Base-by-base conservation (phyloP, 2,797 vertebrate species). In the Hydrophis major region DNA sequence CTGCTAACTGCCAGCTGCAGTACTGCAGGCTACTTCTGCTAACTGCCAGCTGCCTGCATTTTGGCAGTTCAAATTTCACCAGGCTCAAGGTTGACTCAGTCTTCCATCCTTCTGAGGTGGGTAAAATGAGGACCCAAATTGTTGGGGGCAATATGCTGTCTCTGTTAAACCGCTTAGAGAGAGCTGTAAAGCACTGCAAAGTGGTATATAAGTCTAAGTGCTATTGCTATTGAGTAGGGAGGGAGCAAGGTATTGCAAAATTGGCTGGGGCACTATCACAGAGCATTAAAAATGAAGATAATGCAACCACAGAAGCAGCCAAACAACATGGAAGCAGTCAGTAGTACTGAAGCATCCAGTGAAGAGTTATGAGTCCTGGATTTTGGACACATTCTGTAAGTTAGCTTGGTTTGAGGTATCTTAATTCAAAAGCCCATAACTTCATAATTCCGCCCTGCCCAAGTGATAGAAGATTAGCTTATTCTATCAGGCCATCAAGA, bases 361-460 rank as follows among this genome's bases (percentile, higher is more conserved):
- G 12, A n/a, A n/a, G 28, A 66, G 4, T n/a, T 66, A 66, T 66
- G 63, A 11, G 28, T 66, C 28, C 5, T 5, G 12, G 63, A 66
- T 66, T 66, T 66, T n/a, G 63, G 63, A n/a, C 12, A 14, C 63
- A n/a, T 66, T 66, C 63, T 66, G 28, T 66, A n/a, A 66, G 28
- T 66, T n/a, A 66, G 4, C 8, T 66, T 28, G 4, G n/a, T n/a
- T 66, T n/a, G 28, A 66, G 63, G 28, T 66, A n/a, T 14, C 28
- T 66, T 66, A 0, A 28, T 66, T 66, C 63, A 66, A 66, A 66
- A 66, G 28, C 6, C 69, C 69, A 37, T 74, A 37, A 16, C 92
- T 95, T 89, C 27, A 69, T 50, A 69, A 69, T 18, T 94, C 0
- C 28, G 12, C 83, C 37, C 94, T 94, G 86, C 42, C 89, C 89